Percentiles rank a stretch among this genome's conserved stretches.
These are phyloP conservation scores for Tanytarsus gracilentus DNA, from an alignment of 2,888 invertebrate species.

Conservation along the genomic window DNA sequence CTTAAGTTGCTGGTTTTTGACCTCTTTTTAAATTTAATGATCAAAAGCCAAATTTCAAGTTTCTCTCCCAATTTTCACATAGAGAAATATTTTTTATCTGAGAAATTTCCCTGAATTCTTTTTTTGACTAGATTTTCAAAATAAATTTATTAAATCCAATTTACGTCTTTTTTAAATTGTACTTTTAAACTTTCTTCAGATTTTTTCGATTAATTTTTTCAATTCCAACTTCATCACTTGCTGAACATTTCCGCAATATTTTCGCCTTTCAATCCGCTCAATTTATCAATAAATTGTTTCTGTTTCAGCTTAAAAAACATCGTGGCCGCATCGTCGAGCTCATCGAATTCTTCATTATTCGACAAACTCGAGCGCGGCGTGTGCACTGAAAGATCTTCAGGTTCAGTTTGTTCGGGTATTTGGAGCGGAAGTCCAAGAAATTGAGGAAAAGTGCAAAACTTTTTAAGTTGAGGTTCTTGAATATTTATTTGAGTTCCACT, in stretches of 20 bases:
- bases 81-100: background rate
- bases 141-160: background rate
- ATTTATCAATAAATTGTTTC: slow-evolving; percentile 30
- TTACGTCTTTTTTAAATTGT: background rate
- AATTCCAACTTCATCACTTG: background rate
- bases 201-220: background rate
- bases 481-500: slow-evolving; percentile 29
- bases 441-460: background rate
- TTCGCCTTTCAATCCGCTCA: background rate
- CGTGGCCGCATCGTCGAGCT: slow-evolving; percentile 47
- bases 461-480: background rate
- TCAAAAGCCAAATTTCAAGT: too few relatives aligned
- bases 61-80: too few relatives aligned
- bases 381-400: slow-evolving; percentile 77
- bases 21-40: too few relatives aligned
- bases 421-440: slow-evolving; percentile 34
- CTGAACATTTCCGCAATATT: background rate
- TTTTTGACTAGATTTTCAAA: background rate
- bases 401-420: slow-evolving; percentile 78
- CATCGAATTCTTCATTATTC: slow-evolving; percentile 47
- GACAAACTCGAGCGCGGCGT: slow-evolving; percentile 38
- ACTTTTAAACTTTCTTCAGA: background rate
- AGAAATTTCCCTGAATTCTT: background rate
- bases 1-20: too few relatives aligned
- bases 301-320: slow-evolving; percentile 44